Conservation (phyloP, 2,888 invertebrate species). For the Xestia ashworthii region DNA sequence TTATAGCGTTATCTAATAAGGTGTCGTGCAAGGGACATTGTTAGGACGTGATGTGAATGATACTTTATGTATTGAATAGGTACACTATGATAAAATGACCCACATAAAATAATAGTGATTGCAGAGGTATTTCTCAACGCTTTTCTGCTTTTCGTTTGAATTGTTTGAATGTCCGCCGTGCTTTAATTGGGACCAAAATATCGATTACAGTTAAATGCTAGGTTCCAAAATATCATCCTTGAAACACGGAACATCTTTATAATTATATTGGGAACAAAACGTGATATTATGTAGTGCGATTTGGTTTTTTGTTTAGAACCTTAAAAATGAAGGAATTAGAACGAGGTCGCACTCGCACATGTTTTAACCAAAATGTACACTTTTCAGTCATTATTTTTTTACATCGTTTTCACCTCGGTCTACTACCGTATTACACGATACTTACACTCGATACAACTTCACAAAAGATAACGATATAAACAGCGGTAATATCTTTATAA, state of each 20-base stretch:
- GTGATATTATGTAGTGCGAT: neutral
- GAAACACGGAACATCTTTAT: neutral
- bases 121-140: too few species aligned
- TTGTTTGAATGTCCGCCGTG: neutral
- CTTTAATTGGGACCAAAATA: neutral
- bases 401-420: neutral
- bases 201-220: neutral
- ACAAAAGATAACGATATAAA: constrained; percentile 20
- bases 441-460: neutral
- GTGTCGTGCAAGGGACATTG: neutral
- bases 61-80: neutral
- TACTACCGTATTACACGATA: constrained; percentile 17
- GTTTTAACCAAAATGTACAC: too few species aligned
- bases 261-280: neutral
- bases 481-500: neutral
- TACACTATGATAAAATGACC: neutral
- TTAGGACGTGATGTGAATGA: neutral
- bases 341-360: too few species aligned
- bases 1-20: constrained; percentile 41
- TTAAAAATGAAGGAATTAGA: neutral
- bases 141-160: neutral
- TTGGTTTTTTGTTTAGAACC: neutral
- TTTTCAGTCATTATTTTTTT: neutral
- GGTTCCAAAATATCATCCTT: neutral
- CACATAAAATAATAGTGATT: neutral